Percentiles rank a stretch among this genome's conserved stretches.
phyloP scores from a whole-genome alignment of 1,140 invertebrate species.

The Gryllus bimaculatus region DNA sequence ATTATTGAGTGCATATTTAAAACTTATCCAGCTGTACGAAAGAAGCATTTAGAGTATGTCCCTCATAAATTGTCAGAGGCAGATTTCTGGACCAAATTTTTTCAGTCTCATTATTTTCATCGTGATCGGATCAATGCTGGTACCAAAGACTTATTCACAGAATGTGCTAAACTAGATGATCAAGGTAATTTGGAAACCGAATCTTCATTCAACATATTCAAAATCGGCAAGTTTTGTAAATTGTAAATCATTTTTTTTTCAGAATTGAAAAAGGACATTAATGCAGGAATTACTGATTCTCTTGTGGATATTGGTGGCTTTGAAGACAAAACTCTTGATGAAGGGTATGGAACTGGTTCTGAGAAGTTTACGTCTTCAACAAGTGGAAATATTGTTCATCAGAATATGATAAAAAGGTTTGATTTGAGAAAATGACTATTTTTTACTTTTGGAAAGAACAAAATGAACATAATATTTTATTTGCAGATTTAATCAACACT shows the following conservation, averaged over 20 bases:
- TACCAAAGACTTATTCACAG: slow-evolving; percentile 89
- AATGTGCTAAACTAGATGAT: slow-evolving; percentile 94
- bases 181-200: slow-evolving; percentile 40
- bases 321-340: slow-evolving; percentile 62
- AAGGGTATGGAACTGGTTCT: slow-evolving; percentile 50
- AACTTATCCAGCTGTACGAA: slow-evolving; percentile 96
- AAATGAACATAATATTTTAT: not conserved
- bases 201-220: no score
- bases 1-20: slow-evolving; percentile 98
- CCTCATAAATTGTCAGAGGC: slow-evolving; percentile 89
- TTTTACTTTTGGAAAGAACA: not conserved
- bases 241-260: slow-evolving; percentile 16
- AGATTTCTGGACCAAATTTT: slow-evolving; percentile 99
- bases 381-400: slow-evolving; percentile 67
- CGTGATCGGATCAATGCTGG: slow-evolving; percentile 82
- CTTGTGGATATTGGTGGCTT: slow-evolving; percentile 72
- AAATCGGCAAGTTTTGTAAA: no score
- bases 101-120: slow-evolving; percentile 99
- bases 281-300: slow-evolving; percentile 64
- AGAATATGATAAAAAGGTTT: slow-evolving; percentile 79
- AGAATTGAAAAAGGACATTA: slow-evolving; percentile 70
- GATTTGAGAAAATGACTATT: not conserved
- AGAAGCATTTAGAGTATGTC: slow-evolving; percentile 94
- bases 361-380: slow-evolving; percentile 44
- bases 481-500: slow-evolving; percentile 86